Conservation (phyloP, 1,140 invertebrate genomes). For the Venustaconcha ellipsiformis region DNA sequence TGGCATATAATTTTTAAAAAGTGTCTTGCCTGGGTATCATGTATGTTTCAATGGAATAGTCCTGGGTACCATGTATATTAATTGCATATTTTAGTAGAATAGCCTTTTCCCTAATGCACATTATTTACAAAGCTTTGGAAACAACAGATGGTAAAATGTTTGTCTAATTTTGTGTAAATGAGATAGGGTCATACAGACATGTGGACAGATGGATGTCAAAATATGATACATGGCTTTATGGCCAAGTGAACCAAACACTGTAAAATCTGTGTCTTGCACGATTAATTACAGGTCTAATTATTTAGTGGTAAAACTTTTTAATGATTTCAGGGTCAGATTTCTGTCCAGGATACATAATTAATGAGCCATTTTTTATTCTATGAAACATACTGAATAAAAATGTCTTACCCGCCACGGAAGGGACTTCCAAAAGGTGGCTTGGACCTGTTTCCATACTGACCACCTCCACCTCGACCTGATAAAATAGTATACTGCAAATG, state of each 20-base stretch:
- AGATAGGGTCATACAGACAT: no score
- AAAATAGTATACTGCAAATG: constrained; percentile 1
- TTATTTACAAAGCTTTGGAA: no score
- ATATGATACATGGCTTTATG: neutral
- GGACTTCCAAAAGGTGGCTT: constrained; percentile 22
- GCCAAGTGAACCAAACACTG: neutral
- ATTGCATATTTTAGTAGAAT: no score
- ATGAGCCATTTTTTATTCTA: neutral
- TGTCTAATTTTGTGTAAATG: no score
- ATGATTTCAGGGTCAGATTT: neutral
- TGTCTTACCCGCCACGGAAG: neutral
- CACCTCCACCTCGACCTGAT: constrained; percentile 21
- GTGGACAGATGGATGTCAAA: neutral
- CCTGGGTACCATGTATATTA: no score
- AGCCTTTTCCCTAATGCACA: no score
- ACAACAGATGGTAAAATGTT: no score
- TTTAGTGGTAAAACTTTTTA: neutral
- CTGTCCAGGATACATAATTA: neutral
- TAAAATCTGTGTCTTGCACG: neutral
- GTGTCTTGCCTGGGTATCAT: no score
- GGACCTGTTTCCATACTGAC: constrained; percentile 14
- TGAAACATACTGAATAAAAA: neutral
- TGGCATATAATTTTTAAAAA: no score
- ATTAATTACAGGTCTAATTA: neutral
- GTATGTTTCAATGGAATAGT: no score